phyloP scores from a whole-genome alignment of 2,888 invertebrate genomes.

The Rotaria sp. region DNA sequence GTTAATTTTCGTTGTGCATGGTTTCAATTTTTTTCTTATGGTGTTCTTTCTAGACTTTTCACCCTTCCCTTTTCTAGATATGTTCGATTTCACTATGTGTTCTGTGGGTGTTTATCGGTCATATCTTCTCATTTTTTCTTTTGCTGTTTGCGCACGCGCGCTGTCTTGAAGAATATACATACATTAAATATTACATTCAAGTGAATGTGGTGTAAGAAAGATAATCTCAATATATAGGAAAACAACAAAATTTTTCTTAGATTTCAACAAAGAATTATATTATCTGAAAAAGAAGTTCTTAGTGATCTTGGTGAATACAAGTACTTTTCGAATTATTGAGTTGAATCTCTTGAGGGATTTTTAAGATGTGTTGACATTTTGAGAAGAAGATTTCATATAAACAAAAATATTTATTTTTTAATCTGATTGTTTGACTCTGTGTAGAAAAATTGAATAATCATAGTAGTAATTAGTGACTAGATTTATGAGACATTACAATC shows the following conservation, averaged over 20 bases:
- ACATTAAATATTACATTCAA: neutral
- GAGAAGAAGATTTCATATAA: too few relatives aligned
- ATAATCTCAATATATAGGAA: neutral
- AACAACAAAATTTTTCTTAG: neutral
- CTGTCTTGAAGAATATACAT: constrained; percentile 7
- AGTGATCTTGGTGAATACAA: too few relatives aligned
- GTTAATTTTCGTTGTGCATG: neutral
- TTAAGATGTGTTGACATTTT: too few relatives aligned
- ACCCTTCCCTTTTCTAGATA: neutral
- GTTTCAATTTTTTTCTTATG: neutral
- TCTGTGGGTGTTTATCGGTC: neutral
- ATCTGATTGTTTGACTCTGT: too few relatives aligned
- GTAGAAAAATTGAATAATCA: too few relatives aligned
- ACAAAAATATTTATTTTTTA: too few relatives aligned
- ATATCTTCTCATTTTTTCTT: neutral
- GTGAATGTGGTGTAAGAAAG: constrained; percentile 1
- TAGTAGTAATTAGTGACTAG: too few relatives aligned
- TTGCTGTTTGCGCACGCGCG: neutral
- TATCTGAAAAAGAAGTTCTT: too few relatives aligned
- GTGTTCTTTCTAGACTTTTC: neutral
- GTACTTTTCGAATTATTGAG: too few relatives aligned
- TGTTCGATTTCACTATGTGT: neutral
- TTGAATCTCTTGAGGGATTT: too few relatives aligned
- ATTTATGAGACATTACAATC: too few relatives aligned
- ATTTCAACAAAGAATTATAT: too few relatives aligned